Evolutionary conservation across 2,888 invertebrate genomes (phyloP), one percentile per base, ranked within the genome.

Genomic region (Hypomecis atomaria): DNA sequence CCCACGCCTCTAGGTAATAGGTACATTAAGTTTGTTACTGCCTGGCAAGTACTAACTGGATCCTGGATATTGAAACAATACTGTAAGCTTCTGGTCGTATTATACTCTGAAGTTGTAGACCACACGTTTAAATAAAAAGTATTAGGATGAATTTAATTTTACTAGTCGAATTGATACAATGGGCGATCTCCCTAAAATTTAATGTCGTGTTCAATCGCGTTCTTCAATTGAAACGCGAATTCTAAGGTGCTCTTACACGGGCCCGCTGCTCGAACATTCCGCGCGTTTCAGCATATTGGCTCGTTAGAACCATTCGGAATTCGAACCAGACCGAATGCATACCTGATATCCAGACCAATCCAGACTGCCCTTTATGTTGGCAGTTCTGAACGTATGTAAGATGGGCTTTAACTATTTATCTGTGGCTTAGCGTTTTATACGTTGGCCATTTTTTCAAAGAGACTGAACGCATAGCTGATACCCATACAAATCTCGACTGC

Each of bases 261-360:
- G 49, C 58, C 37, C 55, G 63, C 58, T 45, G 62, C 50, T 65
- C 65, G 64, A 70, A 69, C 67, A 73, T 67, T 62, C 66, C 67
- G 74, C 68, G 73, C 75, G 74, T 80, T 82, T 85, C 83, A 82
- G 81, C 81, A 85, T 85, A 88, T 87, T 85, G 87, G 78, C 81
- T 87, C 81, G 82, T 87, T 84, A 87, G 77, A 70, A 72, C 66
- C 67, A 71, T 72, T 67, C 72, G 74, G 78, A 81, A 81, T 82
- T 78, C 52, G 13, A 55, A 34, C 13, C 6, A 50, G 34, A 42
- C 50, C 37, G 54, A 59, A 58, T 54, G 59, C 44, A 49, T 48
- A 43, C 42, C 5, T 6, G 8, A 5, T 13, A 23, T 23, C 23
- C 23, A 23, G 23, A 23, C 40, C 40, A 9, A 40, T 8, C 40